These are phyloP conservation scores for Gibbula magus DNA, from an alignment of 2,888 invertebrate species.

Conservation along the genomic window DNA sequence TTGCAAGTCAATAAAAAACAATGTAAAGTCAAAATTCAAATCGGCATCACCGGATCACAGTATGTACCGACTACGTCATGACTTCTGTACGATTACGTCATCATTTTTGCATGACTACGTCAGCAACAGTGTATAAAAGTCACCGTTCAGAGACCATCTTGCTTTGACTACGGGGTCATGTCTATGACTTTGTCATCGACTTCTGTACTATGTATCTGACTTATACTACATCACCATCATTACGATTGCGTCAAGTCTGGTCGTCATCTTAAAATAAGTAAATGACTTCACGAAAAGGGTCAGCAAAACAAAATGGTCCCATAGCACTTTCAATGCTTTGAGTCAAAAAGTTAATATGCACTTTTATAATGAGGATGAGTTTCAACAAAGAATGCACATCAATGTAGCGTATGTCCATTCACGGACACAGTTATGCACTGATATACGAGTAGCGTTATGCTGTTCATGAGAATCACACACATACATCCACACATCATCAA, in stretches of 20 bases:
- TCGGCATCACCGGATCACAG: background rate
- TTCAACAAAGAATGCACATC: no score
- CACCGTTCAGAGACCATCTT: no score
- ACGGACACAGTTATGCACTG: background rate
- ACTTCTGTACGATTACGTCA: background rate
- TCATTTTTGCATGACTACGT: background rate
- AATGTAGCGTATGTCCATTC: no score
- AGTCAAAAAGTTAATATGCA: constrained; percentile 19
- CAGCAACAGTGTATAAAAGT: background rate
- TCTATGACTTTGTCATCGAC: no score
- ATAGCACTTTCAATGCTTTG: constrained; percentile 7
- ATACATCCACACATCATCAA: background rate
- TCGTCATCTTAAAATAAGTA: no score
- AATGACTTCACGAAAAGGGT: no score
- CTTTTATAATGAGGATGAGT: background rate
- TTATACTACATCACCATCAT: no score
- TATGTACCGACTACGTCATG: background rate
- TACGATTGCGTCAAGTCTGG: no score
- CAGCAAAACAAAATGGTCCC: background rate
- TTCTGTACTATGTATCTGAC: background rate
- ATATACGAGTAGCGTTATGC: background rate
- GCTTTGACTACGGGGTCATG: no score
- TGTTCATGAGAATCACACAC: background rate
- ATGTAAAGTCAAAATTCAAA: no score
- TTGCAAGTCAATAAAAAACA: background rate